Conservation (phyloP, 2,888 invertebrate species). For the Noctua comes region DNA sequence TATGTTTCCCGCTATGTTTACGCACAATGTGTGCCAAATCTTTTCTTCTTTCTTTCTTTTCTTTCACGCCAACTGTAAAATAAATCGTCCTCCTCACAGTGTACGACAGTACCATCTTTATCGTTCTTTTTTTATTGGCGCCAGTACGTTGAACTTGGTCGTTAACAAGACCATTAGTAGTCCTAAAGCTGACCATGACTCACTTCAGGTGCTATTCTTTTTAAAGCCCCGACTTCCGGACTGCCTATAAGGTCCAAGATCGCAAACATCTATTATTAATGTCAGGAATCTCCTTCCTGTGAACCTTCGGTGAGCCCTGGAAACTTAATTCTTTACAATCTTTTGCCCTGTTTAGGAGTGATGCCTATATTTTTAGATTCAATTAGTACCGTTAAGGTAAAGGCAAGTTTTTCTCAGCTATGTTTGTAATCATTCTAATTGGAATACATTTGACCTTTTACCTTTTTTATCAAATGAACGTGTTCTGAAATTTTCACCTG, state of each 20-base stretch:
- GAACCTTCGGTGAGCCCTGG: not conserved
- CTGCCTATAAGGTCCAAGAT: conserved; percentile 18
- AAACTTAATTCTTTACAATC: conserved; percentile 12
- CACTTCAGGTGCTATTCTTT: conserved; percentile 43
- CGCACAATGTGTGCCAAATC: not conserved
- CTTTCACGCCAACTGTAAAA: not conserved
- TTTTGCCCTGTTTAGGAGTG: conserved; percentile 3
- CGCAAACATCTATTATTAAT: conserved; percentile 3
- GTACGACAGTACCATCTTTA: not conserved
- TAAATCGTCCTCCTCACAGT: not conserved
- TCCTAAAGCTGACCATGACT: conserved; percentile 39
- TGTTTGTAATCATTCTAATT: not conserved
- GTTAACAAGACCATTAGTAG: conserved; percentile 49
- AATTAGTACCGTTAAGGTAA: conserved; percentile 8
- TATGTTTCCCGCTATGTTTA: not conserved
- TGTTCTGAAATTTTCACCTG: not conserved
- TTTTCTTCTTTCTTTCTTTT: not conserved
- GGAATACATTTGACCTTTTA: not conserved
- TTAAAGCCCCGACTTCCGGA: conserved; percentile 41
- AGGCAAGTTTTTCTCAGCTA: not conserved
- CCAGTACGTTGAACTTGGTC: conserved; percentile 46
- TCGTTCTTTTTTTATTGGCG: not conserved
- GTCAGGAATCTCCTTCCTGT: no score
- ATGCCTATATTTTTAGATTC: conserved; percentile 1
- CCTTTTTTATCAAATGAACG: not conserved